Conservation (phyloP, 1,140 invertebrate species). For the Drosophila cardini region DNA sequence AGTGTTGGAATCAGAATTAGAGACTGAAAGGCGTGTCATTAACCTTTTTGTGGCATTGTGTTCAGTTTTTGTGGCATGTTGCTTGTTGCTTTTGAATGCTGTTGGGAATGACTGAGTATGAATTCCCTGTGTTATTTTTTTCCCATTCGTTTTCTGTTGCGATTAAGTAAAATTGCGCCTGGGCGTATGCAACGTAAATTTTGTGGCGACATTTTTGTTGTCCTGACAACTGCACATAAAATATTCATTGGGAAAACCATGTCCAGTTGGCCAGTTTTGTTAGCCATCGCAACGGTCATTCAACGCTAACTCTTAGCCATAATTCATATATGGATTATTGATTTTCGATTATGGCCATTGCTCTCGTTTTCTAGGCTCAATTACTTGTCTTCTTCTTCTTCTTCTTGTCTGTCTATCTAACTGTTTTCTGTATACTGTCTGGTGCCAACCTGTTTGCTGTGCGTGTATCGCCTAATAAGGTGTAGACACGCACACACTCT, state of each 20-base stretch:
- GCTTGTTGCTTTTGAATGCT: constrained; percentile 21
- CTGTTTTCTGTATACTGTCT: constrained; percentile 5
- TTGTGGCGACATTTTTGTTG: constrained; percentile 21
- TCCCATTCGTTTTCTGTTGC: not conserved
- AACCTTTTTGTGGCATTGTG: constrained; percentile 20
- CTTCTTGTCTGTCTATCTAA: constrained; percentile 15
- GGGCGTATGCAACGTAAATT: constrained; percentile 24
- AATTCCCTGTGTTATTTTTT: not conserved
- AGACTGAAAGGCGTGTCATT: constrained; percentile 21
- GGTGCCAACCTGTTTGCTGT: constrained; percentile 73
- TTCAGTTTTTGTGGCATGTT: constrained; percentile 5
- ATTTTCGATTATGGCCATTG: constrained; percentile 76
- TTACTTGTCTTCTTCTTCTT: too few species aligned
- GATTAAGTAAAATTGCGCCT: constrained; percentile 31
- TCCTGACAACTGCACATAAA: constrained; percentile 62
- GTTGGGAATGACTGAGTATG: not conserved
- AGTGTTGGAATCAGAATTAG: not conserved
- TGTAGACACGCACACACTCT: constrained; percentile 29
- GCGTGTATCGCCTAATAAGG: constrained; percentile 68
- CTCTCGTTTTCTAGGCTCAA: constrained; percentile 27
- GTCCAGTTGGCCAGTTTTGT: constrained; percentile 23
- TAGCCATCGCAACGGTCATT: constrained; percentile 18
- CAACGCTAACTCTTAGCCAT: constrained; percentile 48
- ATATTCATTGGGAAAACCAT: constrained; percentile 59
- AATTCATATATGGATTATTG: constrained; percentile 70